phyloP scores from a whole-genome alignment of 2,888 invertebrate species.

The Rhorus exstirpatorius region DNA sequence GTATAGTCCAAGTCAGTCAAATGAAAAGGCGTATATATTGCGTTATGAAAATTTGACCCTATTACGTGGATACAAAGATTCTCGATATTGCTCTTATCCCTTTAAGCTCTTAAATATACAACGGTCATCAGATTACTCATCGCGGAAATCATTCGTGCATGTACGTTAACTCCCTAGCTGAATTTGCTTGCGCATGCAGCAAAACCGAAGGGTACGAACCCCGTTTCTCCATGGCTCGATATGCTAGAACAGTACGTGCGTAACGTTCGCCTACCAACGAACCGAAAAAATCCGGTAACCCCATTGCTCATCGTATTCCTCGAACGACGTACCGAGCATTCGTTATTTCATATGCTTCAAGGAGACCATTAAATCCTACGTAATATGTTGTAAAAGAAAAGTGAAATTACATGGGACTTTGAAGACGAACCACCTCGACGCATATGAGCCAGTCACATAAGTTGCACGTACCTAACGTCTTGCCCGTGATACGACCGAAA shows the following conservation, averaged over 20 bases:
- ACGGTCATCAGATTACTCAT: slow-evolving; percentile 42
- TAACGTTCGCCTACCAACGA: slow-evolving; percentile 7
- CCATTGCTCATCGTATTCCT: not conserved
- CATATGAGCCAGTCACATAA: too few species aligned
- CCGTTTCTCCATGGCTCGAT: slow-evolving; percentile 17
- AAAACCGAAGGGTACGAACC: slow-evolving; percentile 35
- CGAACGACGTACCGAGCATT: too few species aligned
- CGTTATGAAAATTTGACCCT: not conserved
- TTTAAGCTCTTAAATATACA: slow-evolving; percentile 43
- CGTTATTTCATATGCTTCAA: too few species aligned
- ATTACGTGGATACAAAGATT: not conserved
- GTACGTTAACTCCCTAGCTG: slow-evolving; percentile 51
- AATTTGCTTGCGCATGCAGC: slow-evolving; percentile 54
- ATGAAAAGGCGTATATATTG: not conserved
- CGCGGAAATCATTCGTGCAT: slow-evolving; percentile 44
- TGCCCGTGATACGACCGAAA: too few species aligned
- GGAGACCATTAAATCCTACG: too few species aligned
- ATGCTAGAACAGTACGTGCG: not conserved
- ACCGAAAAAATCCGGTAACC: slow-evolving; percentile 8
- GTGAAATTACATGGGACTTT: too few species aligned
- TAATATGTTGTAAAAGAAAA: too few species aligned
- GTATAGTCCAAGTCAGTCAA: too few species aligned
- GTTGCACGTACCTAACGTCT: too few species aligned
- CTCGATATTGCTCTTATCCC: slow-evolving; percentile 17
- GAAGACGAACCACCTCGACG: too few species aligned